Evolutionary conservation across 2,888 invertebrate genomes (phyloP).

Genomic region (Drosophila pseudotalamancana): DNA sequence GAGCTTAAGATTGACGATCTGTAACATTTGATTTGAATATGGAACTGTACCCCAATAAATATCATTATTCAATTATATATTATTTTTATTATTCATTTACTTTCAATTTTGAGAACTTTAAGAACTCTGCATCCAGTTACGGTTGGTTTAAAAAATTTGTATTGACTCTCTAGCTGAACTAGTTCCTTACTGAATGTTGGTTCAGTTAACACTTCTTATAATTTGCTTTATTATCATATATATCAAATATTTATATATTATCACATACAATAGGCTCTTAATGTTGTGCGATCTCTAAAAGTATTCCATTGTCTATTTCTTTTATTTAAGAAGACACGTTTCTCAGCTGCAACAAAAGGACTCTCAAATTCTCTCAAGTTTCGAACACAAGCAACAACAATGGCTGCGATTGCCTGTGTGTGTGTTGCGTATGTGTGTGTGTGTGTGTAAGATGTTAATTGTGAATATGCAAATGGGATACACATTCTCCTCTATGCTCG

Average conservation of each 20-base stretch:
- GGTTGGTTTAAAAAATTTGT: too few species aligned
- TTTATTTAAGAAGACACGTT: slow-evolving; percentile 30
- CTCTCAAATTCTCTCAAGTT: slow-evolving; percentile 23
- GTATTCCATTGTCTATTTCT: slow-evolving; percentile 20
- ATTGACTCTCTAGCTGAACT: neutral
- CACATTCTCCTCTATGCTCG: slow-evolving; percentile 18
- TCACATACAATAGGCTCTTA: neutral
- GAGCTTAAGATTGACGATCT: too few species aligned
- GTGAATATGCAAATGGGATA: slow-evolving; percentile 48
- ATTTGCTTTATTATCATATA: neutral
- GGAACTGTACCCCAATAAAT: too few species aligned
- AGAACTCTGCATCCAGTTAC: too few species aligned
- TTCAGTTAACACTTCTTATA: neutral
- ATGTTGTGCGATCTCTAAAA: neutral
- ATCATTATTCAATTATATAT: too few species aligned
- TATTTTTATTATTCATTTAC: neutral
- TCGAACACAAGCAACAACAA: slow-evolving; percentile 15
- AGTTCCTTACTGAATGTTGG: neutral
- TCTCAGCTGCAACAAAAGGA: slow-evolving; percentile 11
- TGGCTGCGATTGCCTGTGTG: slow-evolving; percentile 9
- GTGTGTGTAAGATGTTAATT: slow-evolving; percentile 35
- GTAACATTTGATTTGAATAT: too few species aligned
- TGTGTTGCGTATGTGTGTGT: slow-evolving; percentile 8
- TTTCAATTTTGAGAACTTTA: too few species aligned
- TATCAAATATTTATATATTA: neutral